These are phyloP conservation scores for Silurus asotus DNA, from an alignment of 2,113 vertebrate species.

Conservation along the genomic window DNA sequence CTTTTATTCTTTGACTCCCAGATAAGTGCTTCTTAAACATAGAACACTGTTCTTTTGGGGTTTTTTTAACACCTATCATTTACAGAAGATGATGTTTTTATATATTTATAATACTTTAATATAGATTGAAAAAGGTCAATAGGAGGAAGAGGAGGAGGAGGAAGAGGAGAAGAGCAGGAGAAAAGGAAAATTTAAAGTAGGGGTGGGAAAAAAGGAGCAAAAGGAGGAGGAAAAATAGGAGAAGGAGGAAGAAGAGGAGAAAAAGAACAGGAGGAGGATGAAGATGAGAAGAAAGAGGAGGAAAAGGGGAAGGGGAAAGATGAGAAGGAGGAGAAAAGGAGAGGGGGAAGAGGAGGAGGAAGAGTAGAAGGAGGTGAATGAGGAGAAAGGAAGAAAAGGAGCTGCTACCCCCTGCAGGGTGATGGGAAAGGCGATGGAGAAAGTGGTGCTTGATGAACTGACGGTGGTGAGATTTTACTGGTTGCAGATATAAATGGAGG, in stretches of 20 bases:
- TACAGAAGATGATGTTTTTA: conserved; percentile 41
- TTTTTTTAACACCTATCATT: conserved; percentile 66
- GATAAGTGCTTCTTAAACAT: conserved; percentile 66
- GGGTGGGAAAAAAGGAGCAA: too few relatives aligned
- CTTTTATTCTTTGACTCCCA: conserved; percentile 59
- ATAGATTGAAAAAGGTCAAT: conserved; percentile 53
- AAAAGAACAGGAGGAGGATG: too few relatives aligned
- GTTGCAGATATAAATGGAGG: conserved; percentile 62
- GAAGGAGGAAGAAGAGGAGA: too few relatives aligned
- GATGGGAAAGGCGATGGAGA: conserved; percentile 48
- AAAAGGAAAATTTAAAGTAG: too few relatives aligned
- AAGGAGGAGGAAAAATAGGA: too few relatives aligned
- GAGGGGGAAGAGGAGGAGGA: too few relatives aligned
- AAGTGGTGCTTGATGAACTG: conserved; percentile 60
- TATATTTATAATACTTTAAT: conserved; percentile 56
- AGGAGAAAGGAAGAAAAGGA: not conserved
- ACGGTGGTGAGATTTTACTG: conserved; percentile 54
- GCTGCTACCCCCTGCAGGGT: not conserved
- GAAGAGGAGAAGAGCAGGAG: too few relatives aligned
- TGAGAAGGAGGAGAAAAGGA: too few relatives aligned
- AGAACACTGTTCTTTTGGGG: conserved; percentile 61
- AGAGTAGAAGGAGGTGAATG: not conserved
- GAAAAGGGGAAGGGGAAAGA: too few relatives aligned
- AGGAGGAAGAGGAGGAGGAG: not conserved
- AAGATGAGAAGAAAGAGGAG: too few relatives aligned